Evolutionary conservation across 2,888 invertebrate species (phyloP).

Genomic region (Diaphora mendica): DNA sequence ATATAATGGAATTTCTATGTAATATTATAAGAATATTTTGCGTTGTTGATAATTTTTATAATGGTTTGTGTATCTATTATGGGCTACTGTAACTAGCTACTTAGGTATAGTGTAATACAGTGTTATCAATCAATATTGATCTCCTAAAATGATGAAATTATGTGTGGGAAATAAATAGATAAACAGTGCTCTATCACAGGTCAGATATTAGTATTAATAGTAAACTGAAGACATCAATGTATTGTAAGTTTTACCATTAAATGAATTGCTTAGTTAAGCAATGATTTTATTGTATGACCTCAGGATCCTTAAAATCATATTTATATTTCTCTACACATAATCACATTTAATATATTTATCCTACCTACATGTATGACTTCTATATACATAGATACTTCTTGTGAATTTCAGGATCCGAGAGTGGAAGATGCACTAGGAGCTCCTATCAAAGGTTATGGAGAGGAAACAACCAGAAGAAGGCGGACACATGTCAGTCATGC

Average conservation of each 20-base stretch:
- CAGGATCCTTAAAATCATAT: neutral
- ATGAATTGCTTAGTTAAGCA: neutral
- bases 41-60: neutral
- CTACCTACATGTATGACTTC: neutral
- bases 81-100: no score
- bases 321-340: neutral
- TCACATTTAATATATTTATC: neutral
- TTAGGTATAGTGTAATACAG: no score
- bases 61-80: neutral
- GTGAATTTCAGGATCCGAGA: constrained; percentile 87
- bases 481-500: constrained; percentile 94
- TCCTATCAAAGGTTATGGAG: constrained; percentile 96
- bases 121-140: neutral
- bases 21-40: neutral
- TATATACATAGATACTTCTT: neutral
- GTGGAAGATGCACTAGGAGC: constrained; percentile 94
- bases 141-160: neutral
- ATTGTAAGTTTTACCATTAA: neutral
- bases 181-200: neutral
- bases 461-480: constrained; percentile 93
- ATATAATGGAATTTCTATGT: neutral
- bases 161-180: neutral
- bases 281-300: neutral
- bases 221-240: neutral
- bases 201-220: neutral